Base-by-base conservation (phyloP, 2,888 invertebrate species). In the Epirrhoe tristata region DNA sequence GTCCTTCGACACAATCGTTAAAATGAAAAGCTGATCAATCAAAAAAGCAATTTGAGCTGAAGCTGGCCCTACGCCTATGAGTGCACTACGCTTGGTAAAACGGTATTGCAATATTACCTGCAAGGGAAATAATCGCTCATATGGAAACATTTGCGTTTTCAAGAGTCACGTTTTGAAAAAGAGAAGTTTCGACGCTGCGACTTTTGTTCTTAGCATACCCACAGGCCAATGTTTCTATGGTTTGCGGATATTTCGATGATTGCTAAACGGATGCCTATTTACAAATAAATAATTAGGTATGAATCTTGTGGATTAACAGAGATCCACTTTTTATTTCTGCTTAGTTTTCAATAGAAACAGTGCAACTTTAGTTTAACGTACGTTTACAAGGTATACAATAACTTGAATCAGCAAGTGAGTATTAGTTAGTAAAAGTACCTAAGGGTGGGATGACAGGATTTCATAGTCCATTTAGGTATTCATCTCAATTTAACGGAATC, bases 21-120 rank as follows among this genome's bases (percentile, higher is more conserved):
- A 57, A 58, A 58, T 66, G 16, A 55, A 58, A 55, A 55, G 43
- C 55, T 55, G 50, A 66, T 66, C 66, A 66, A 66, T 66, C 66
- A 58, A 66, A 62, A 66, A 66, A 66, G 62, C 58, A 58, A 63
- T 66, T 58, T 66, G 32, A 43, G 48, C 53, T 54, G 46, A 48
- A n/a, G n/a, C 54, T 55, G 31, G 39, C 54, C 62, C 10, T 57
- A 63, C 10, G 17, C 51, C n/a, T n/a, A n/a, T 57, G 57, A 51
- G 52, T 43, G 39, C 36, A 34, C 58, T 58, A 6, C 7, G 36
- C 50, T 16, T 12, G 51, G 39, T 43, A 8, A 56, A 50, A 6
- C 24, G 32, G 10, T 48, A 31, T 34, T 43, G 50, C 34, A 34
- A 53, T 53, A 34, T 32, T 7, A 24, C 12, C 12, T 10, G 39